Evolutionary conservation across 2,888 invertebrate species (phyloP).

Genomic region (Erannis defoliaria): DNA sequence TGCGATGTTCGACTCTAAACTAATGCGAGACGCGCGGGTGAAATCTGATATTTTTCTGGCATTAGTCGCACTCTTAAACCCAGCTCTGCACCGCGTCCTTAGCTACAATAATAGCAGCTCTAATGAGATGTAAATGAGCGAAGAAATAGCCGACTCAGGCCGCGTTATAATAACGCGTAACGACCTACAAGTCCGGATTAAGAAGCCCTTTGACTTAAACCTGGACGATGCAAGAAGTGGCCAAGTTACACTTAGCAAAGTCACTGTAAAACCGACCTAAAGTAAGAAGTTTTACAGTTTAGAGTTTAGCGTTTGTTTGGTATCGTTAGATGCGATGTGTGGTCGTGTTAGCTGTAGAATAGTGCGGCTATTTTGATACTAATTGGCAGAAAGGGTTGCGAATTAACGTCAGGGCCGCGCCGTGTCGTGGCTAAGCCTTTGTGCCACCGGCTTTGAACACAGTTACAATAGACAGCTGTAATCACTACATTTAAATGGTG

Average conservation of each 20-base stretch:
- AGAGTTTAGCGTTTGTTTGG: conserved; percentile 45
- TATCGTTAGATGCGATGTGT: conserved; percentile 74
- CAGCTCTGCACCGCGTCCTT: conserved; percentile 57
- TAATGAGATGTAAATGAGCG: conserved; percentile 87
- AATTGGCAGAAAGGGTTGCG: conserved; percentile 87
- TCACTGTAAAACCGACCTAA: conserved; percentile 53
- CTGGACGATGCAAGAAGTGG: conserved; percentile 70
- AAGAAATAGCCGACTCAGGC: conserved; percentile 80
- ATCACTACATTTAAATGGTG: conserved; percentile 19
- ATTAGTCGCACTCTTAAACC: no score
- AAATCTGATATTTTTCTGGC: no score
- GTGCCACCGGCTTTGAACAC: conserved; percentile 60
- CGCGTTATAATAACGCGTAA: conserved; percentile 87
- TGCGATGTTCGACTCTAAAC: no score
- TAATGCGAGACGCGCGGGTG: no score
- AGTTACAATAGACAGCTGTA: conserved; percentile 33
- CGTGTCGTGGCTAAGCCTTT: conserved; percentile 68
- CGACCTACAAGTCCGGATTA: conserved; percentile 87
- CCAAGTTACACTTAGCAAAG: conserved; percentile 57
- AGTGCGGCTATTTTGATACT: conserved; percentile 85
- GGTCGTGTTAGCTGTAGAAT: conserved; percentile 78
- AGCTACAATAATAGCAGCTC: conserved; percentile 80
- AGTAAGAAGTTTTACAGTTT: conserved; percentile 50
- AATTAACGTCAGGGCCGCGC: conserved; percentile 83
- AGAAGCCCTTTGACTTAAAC: conserved; percentile 86